A percentile compares a stretch with the other conserved stretches of the same genome.
phyloP scores from a whole-genome alignment of 2,888 invertebrate genomes.

The Erpobdella octoculata region DNA sequence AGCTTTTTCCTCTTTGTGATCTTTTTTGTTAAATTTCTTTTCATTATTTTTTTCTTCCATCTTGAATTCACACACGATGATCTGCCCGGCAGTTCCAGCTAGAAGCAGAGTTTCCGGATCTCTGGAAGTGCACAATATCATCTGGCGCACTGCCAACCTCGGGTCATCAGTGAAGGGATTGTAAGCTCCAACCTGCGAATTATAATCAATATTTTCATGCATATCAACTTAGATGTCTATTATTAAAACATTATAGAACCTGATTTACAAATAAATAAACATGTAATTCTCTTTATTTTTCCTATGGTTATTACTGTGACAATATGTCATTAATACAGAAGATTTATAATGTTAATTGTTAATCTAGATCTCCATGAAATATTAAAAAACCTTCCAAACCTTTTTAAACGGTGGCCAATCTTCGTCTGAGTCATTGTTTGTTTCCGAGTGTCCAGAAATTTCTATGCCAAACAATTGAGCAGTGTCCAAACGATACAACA shows the following conservation, averaged over 20 bases:
- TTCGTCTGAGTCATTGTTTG: slow-evolving; percentile 58
- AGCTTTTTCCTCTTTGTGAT: not conserved
- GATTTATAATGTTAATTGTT: too few species aligned
- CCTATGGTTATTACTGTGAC: too few species aligned
- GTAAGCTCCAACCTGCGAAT: slow-evolving; percentile 69
- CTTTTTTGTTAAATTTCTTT: not conserved
- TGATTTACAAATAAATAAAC: too few species aligned
- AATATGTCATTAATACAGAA: too few species aligned
- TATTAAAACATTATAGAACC: too few species aligned
- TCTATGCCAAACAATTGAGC: slow-evolving; percentile 44
- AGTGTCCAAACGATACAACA: slow-evolving; percentile 63
- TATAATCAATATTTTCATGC: too few species aligned
- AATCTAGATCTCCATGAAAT: too few species aligned
- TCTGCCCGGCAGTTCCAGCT: slow-evolving; percentile 90
- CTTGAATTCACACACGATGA: slow-evolving; percentile 60
- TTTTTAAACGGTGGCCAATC: slow-evolving; percentile 93
- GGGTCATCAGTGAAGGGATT: slow-evolving; percentile 98
- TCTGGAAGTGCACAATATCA: slow-evolving; percentile 62
- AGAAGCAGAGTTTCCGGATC: slow-evolving; percentile 69
- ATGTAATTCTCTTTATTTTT: too few species aligned
- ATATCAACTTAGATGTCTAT: too few species aligned
- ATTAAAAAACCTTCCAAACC: too few species aligned
- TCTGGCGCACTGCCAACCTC: slow-evolving; percentile 66
- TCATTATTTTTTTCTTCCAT: not conserved
- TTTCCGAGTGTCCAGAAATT: slow-evolving; percentile 21